Evolutionary conservation across 2,113 vertebrate genomes (phyloP), one percentile per base, ranked within the genome.

Genomic region (Hiodon tergisus): DNA sequence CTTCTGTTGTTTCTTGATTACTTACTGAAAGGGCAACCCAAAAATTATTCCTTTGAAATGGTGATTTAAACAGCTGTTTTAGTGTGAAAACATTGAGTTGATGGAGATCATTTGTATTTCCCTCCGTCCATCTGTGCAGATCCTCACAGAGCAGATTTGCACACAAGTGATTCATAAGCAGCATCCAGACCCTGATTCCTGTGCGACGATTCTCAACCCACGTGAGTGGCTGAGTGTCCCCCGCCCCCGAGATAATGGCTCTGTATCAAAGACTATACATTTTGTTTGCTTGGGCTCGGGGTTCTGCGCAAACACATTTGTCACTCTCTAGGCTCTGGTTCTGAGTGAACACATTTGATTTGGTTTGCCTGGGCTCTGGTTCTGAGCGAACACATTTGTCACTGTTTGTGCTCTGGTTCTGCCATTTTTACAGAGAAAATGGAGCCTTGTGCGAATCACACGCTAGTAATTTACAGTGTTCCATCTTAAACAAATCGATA

Each of bases 111-210:
- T 2, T 16, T 16, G 17, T 4, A 13, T 16, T 53, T 4, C 8
- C 59, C 69, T 51, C 52, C 85, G 17, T 76, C 80, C 82, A 78
- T 78, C 83, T 65, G 51, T 85, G 14, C 82, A 99, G 97, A 94
- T 98, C 85, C 92, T 99, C 75, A 98, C 95, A 68, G 97, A 98
- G 83, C 95, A 97, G 85, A 96, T 98, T 89, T 94, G 93, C 84
- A 99, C 97, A 81, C 96, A 98, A 86, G 97, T 99, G 80, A 92
- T 97, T 81, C 97, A 97, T 90, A 98, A 98, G 84, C 96, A 96
- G 71, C 97, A 98, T 86, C 95, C 96, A 81, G 97, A 98, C 84
- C 94, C 96, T 47, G 96, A 98, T 90, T 98, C 96, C 82, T 87
- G 92, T 6, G 92, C 97, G 83, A 98, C 96, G 91, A 96, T 98